Evolutionary conservation across 2,888 invertebrate species (phyloP).

Genomic region (Mimumesa dahlbomi): DNA sequence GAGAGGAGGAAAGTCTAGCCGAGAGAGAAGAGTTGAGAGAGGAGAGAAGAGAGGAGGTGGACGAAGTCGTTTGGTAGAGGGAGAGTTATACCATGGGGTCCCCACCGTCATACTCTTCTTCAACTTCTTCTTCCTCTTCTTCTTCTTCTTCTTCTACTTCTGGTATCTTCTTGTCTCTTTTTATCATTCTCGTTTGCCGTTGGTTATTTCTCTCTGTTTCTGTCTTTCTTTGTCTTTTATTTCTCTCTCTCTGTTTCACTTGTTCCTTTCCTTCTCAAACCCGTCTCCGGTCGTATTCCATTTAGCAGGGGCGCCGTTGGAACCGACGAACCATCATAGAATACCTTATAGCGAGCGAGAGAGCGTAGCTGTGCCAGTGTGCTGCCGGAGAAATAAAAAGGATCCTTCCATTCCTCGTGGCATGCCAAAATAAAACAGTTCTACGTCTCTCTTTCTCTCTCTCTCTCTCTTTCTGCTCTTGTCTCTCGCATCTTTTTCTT

Average conservation of each 20-base stretch:
- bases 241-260: constrained; percentile 33
- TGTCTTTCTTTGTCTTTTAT: constrained; percentile 19
- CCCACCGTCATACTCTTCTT: constrained; percentile 46
- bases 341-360: constrained; percentile 71
- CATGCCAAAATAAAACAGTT: constrained; percentile 70
- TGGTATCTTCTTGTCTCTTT: constrained; percentile 43
- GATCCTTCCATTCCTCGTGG: constrained; percentile 58
- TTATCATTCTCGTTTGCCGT: constrained; percentile 28
- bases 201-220: constrained; percentile 19
- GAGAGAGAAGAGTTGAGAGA: constrained; percentile 35
- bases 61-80: constrained; percentile 28
- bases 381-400: constrained; percentile 68
- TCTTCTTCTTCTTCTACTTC: constrained; percentile 35
- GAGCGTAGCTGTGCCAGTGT: constrained; percentile 64
- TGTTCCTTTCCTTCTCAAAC: constrained; percentile 47
- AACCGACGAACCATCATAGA: constrained; percentile 74
- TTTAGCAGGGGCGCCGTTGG: constrained; percentile 73
- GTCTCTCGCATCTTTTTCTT: too few species aligned
- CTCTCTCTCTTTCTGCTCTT: too few species aligned
- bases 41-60: constrained; percentile 29
- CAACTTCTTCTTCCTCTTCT: constrained; percentile 55
- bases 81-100: constrained; percentile 59
- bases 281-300: constrained; percentile 70
- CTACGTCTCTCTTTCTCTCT: too few species aligned
- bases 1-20: constrained; percentile 45